phyloP scores from a whole-genome alignment of 1,140 invertebrate genomes.

The Tribolium castaneum region DNA sequence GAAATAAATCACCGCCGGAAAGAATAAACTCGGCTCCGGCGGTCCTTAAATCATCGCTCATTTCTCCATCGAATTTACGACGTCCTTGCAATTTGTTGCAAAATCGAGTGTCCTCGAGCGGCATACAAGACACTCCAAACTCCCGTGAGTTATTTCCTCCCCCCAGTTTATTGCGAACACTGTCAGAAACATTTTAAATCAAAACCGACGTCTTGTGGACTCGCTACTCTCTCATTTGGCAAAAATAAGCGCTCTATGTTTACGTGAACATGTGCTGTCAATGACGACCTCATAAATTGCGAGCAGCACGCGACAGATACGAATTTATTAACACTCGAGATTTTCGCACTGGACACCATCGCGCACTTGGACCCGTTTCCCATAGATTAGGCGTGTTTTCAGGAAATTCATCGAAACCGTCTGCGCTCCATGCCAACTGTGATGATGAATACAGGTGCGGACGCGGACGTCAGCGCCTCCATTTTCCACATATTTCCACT shows the following conservation, averaged over 20 bases:
- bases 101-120: conserved; percentile 2
- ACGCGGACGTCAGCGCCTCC: neutral
- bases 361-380: neutral
- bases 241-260: conserved; percentile 1
- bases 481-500: neutral
- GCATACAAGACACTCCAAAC: neutral
- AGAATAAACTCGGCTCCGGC: neutral
- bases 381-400: neutral
- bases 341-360: neutral
- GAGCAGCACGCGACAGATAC: neutral
- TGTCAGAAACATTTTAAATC: neutral
- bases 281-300: conserved; percentile 19
- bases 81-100: conserved; percentile 6
- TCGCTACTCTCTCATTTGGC: neutral
- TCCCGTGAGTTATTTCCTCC: neutral
- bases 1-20: conserved; percentile 2
- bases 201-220: neutral
- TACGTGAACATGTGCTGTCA: conserved; percentile 12
- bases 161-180: neutral
- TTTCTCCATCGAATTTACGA: neutral
- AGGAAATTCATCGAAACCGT: neutral
- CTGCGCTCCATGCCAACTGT: neutral
- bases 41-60: neutral
- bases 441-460: neutral
- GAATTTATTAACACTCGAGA: neutral